Evolutionary conservation across 2,113 vertebrate species (phyloP).

Genomic region (Podarcis raffonei): DNA sequence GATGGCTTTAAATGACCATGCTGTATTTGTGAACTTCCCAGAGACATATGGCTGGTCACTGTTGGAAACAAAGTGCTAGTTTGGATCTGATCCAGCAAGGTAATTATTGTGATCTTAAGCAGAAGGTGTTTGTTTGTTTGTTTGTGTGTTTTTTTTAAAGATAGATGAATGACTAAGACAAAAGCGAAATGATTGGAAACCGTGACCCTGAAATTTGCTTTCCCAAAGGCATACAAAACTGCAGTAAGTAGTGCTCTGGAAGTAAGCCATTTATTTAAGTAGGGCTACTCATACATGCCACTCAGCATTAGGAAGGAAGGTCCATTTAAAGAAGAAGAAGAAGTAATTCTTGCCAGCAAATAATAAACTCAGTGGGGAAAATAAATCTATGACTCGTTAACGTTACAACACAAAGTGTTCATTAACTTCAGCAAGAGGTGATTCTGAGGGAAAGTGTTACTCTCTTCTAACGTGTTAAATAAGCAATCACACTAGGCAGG

Average conservation of each 20-base stretch:
- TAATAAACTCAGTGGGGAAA: constrained; percentile 49
- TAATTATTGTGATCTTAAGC: constrained; percentile 20
- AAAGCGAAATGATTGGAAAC: constrained; percentile 7
- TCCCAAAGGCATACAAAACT: not conserved
- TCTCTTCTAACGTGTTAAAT: constrained; percentile 65
- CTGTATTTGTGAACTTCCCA: not conserved
- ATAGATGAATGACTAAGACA: not conserved
- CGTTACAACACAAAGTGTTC: constrained; percentile 64
- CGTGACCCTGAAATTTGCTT: not conserved
- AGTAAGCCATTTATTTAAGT: constrained; percentile 32
- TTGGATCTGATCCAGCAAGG: constrained; percentile 11
- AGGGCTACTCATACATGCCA: constrained; percentile 17
- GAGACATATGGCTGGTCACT: not conserved
- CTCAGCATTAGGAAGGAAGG: constrained; percentile 1
- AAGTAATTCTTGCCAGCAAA: constrained; percentile 45
- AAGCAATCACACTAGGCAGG: constrained; percentile 63
- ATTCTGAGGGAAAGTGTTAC: constrained; percentile 64
- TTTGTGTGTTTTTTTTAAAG: not conserved
- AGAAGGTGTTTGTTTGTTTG: not conserved
- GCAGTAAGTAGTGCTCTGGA: not conserved
- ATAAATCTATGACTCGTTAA: constrained; percentile 68
- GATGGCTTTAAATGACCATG: not conserved
- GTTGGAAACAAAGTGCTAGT: not conserved
- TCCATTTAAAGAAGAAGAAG: constrained; percentile 29
- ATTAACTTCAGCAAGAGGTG: constrained; percentile 67